Evolutionary conservation across 2,888 invertebrate genomes (phyloP).

Genomic region (Drosophila siamana): DNA sequence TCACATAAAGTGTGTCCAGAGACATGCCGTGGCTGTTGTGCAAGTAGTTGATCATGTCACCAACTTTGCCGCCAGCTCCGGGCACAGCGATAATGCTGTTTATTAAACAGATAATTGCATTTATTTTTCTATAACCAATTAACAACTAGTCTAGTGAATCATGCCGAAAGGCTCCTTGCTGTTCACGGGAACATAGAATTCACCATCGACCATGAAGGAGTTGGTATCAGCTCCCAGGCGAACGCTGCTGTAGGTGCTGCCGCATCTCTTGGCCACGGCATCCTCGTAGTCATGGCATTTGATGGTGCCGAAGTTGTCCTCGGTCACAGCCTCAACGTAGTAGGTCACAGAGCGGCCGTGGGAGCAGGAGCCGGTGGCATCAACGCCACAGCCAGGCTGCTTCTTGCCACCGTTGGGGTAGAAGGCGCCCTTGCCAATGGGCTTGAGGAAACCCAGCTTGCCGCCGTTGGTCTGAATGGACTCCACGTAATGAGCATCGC

Average conservation of each 20-base stretch:
- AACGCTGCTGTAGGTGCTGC: constrained; percentile 59
- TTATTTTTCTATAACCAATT: neutral
- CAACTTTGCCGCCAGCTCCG: constrained; percentile 68
- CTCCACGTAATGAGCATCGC: constrained; percentile 80
- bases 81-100: constrained; percentile 83
- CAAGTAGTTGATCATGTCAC: constrained; percentile 82
- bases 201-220: constrained; percentile 61
- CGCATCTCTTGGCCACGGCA: constrained; percentile 68
- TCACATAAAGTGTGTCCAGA: constrained; percentile 85
- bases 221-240: constrained; percentile 68
- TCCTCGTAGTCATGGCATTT: constrained; percentile 71
- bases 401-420: constrained; percentile 86
- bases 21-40: constrained; percentile 85
- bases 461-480: constrained; percentile 80
- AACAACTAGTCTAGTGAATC: constrained; percentile 28
- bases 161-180: constrained; percentile 65
- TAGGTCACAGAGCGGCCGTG: constrained; percentile 84
- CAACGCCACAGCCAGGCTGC: constrained; percentile 86
- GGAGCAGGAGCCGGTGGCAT: constrained; percentile 83
- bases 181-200: constrained; percentile 74
- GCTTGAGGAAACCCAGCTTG: constrained; percentile 73
- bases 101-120: neutral
- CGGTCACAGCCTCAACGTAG: constrained; percentile 84
- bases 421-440: constrained; percentile 85
- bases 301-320: constrained; percentile 61